These are phyloP conservation scores for Andrena hattorfiana DNA, from an alignment of 2,888 invertebrate species.

Conservation along the genomic window DNA sequence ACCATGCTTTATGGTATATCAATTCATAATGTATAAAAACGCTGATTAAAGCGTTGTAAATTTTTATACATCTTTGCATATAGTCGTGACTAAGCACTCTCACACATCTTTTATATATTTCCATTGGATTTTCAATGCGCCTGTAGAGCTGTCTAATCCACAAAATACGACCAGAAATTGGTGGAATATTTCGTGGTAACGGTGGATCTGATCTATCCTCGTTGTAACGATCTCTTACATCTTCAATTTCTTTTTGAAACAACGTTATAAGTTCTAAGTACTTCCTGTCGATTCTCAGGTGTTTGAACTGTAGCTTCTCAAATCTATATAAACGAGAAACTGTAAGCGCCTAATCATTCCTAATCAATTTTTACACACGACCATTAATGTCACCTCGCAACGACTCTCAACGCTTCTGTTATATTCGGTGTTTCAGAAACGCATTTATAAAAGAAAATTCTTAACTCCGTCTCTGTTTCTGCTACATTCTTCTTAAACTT, in stretches of 20 bases:
- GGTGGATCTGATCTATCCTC: constrained; percentile 91
- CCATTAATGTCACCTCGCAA: constrained; percentile 79
- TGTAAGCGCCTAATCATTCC: background rate
- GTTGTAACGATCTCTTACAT: constrained; percentile 91
- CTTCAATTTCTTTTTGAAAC: constrained; percentile 90
- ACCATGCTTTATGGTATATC: constrained; percentile 93
- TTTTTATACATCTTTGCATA: constrained; percentile 90
- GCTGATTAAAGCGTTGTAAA: constrained; percentile 92
- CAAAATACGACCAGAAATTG: constrained; percentile 92
- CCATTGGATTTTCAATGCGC: constrained; percentile 92
- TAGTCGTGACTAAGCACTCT: constrained; percentile 88
- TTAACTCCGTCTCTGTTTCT: constrained; percentile 90
- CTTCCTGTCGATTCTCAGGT: constrained; percentile 91
- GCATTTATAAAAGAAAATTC: constrained; percentile 89
- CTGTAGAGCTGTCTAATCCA: constrained; percentile 93
- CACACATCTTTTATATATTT: constrained; percentile 85
- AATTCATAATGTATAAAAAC: constrained; percentile 94
- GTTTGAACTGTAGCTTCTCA: constrained; percentile 90
- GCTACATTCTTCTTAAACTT: constrained; percentile 89
- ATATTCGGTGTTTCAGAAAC: constrained; percentile 82
- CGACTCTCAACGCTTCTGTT: constrained; percentile 83
- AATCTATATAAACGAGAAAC: constrained; percentile 86
- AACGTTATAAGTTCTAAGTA: constrained; percentile 90
- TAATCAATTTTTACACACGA: background rate
- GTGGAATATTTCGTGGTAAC: constrained; percentile 91